Base-by-base conservation (phyloP, 2,113 vertebrate genomes). In the Amblyornis subalaris region DNA sequence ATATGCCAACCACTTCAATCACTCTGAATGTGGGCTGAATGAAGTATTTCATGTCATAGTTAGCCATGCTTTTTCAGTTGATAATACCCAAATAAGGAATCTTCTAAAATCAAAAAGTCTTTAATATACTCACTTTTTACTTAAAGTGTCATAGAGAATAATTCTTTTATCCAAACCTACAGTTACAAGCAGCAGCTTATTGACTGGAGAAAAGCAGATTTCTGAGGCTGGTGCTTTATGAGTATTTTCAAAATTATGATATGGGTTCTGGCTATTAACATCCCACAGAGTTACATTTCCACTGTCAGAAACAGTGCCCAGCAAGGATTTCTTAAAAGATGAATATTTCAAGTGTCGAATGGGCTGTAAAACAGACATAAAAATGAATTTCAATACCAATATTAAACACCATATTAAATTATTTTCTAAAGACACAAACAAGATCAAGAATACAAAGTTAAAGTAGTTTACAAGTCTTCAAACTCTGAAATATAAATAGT, bases 151-250 rank as follows among this genome's bases (percentile, higher is more conserved):
- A 93, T 99, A 99, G 88, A 99, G 99, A 97, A 99, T 97, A 89
- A 99, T 98, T 98, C 98, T 99, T 97, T 99, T 99, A 97, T 99
- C 99, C 95, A 99, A 97, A 64, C 99, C 99, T 54, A 99, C 98
- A 48, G 98, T 99, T 95, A 99, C 98, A 95, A 99, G 98, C 26
- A 99, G 97, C 94, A 99, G 90, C 55, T 99, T 99, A 75, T 98
- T 99, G 96, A 98, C 98, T 28, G 99, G 99, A 77, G 99, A 99
- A 97, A 99, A 99, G 89, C 98, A 98, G 75, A 99, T 97, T 91
- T 98, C 98, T 7, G 98, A 99, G 88, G 98, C 98, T 8, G 99
- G 99, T 33, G 99, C 99, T 96, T 99, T 99, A 92, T 99, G 99
- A 33, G 98, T 95, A 35, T 96, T 95, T 70, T 99, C 98, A 58